Percentiles rank a stretch among this genome's conserved stretches.
Conservation (phyloP, 2,888 invertebrate genomes). For the Aspidapion aeneum region DNA sequence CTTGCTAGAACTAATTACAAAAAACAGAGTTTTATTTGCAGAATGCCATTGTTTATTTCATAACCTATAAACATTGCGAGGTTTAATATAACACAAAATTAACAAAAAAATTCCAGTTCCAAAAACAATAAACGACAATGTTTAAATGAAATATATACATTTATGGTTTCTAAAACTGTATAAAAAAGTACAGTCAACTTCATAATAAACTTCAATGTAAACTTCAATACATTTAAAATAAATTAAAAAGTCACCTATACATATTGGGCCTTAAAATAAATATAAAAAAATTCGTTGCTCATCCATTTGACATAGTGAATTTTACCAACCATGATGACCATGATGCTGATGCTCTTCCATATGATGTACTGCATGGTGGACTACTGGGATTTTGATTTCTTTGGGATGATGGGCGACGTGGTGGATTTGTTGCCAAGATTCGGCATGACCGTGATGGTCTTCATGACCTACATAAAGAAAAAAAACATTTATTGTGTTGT, state of each 20-base stretch:
- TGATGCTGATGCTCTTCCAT: not conserved
- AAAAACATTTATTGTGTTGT: not conserved
- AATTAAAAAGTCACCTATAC: too few species aligned
- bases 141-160: too few species aligned
- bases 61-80: not conserved
- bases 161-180: not conserved
- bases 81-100: not conserved
- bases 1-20: too few species aligned
- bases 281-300: too few species aligned
- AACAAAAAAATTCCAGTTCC: not conserved
- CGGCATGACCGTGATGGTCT: slow-evolving; percentile 2
- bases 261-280: too few species aligned
- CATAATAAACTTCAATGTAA: not conserved
- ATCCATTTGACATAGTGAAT: not conserved
- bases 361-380: not conserved
- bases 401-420: not conserved
- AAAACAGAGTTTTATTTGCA: too few species aligned
- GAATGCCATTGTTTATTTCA: not conserved
- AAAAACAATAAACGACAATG: not conserved
- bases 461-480: not conserved
- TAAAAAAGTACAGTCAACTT: not conserved
- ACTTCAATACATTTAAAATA: too few species aligned
- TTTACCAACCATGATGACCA: not conserved
- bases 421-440: not conserved
- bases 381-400: not conserved